These are phyloP conservation scores for Serripes groenlandicus DNA, from an alignment of 2,888 invertebrate genomes.

Conservation along the genomic window DNA sequence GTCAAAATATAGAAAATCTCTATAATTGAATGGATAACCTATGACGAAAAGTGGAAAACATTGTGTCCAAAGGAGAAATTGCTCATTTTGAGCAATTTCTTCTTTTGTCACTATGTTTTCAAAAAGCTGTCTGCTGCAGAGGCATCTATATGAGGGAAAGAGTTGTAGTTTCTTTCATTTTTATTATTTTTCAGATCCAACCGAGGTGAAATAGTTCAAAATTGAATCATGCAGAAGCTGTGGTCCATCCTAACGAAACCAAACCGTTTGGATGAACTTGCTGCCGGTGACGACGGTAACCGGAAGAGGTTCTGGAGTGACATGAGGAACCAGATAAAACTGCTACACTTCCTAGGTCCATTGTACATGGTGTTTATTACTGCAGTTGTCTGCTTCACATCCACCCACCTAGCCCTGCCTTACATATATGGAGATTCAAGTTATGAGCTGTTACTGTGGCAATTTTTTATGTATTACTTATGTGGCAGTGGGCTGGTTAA, in stretches of 20 bases:
- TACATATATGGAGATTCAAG: slow-evolving; percentile 57
- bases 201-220: not conserved
- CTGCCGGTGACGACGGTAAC: slow-evolving; percentile 30
- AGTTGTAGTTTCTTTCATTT: not conserved
- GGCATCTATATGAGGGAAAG: not conserved
- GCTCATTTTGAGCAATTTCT: not conserved
- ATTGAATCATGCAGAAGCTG: slow-evolving; percentile 34
- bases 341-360: slow-evolving; percentile 70
- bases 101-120: not conserved
- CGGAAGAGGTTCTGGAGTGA: slow-evolving; percentile 23
- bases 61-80: not conserved
- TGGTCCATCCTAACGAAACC: slow-evolving; percentile 54
- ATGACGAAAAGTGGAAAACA: no score
- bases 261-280: slow-evolving; percentile 53
- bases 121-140: no score
- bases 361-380: slow-evolving; percentile 70
- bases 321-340: slow-evolving; percentile 38
- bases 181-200: slow-evolving; percentile 15
- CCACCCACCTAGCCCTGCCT: slow-evolving; percentile 71
- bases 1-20: no score
- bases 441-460: slow-evolving; percentile 44
- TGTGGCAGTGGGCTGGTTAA: slow-evolving; percentile 71
- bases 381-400: slow-evolving; percentile 57
- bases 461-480: slow-evolving; percentile 67
- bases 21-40: no score